Evolutionary conservation across 2,888 invertebrate genomes (phyloP).

Genomic region (Euphydryas editha): DNA sequence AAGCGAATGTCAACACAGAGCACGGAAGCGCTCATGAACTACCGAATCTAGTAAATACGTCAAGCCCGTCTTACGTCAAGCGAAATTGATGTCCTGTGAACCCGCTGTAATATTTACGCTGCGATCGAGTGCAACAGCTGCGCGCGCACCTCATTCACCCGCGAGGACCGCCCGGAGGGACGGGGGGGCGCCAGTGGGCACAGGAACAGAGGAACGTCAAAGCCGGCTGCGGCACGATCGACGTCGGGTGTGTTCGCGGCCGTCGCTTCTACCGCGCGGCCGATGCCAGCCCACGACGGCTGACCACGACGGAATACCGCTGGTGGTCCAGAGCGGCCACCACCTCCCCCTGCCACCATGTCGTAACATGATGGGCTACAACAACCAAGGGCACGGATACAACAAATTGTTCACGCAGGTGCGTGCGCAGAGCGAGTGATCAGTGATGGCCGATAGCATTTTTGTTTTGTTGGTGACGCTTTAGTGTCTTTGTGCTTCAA

Average conservation of each 20-base stretch:
- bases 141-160: conserved; percentile 74
- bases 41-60: conserved; percentile 13
- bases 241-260: conserved; percentile 51
- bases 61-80: conserved; percentile 32
- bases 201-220: conserved; percentile 36
- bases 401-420: conserved; percentile 94
- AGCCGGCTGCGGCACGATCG: conserved; percentile 42
- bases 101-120: conserved; percentile 44
- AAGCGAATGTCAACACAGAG: not conserved
- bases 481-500: conserved; percentile 30
- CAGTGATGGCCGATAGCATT: conserved; percentile 15
- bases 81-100: conserved; percentile 37
- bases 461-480: conserved; percentile 36
- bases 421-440: conserved; percentile 47
- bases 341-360: conserved; percentile 81
- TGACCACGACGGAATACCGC: conserved; percentile 78
- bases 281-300: conserved; percentile 71
- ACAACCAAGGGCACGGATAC: conserved; percentile 90
- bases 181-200: conserved; percentile 40
- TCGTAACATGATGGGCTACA: conserved; percentile 90
- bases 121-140: conserved; percentile 49
- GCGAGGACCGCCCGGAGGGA: conserved; percentile 29
- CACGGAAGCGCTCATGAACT: not conserved
- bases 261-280: conserved; percentile 57
- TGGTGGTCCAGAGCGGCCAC: conserved; percentile 80